A percentile compares a stretch with the other conserved stretches of the same genome.
phyloP scores from a whole-genome alignment of 2,797 vertebrate genomes.

The Pitangus sulphuratus region DNA sequence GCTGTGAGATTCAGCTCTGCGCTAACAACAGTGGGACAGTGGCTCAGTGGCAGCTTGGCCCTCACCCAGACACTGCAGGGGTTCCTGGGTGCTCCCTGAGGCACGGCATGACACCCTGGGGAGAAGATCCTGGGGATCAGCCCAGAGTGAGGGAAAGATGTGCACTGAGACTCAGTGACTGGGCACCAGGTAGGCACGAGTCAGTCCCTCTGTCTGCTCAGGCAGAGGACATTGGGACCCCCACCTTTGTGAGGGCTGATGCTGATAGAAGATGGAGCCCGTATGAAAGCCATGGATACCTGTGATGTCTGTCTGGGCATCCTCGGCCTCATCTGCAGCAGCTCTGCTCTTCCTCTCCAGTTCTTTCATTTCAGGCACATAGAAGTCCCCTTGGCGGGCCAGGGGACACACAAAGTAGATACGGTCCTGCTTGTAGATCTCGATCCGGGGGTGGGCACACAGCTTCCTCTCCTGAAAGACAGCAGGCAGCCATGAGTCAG shows the following conservation, averaged over 20 bases:
- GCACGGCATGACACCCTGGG: rapidly evolving
- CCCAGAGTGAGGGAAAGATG: neutral
- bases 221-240: neutral
- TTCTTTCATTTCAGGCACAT: slow-evolving; percentile 89
- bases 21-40: neutral
- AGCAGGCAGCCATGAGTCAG: neutral
- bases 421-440: slow-evolving; percentile 88
- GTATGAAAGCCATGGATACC: slow-evolving; percentile 64
- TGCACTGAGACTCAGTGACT: neutral
- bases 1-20: neutral
- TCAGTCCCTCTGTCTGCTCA: neutral
- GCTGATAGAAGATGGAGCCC: rapidly evolving
- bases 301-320: slow-evolving; percentile 84
- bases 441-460: slow-evolving; percentile 90
- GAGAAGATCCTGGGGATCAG: neutral
- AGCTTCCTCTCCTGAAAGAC: slow-evolving; percentile 87
- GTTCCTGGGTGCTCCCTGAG: rapidly evolving
- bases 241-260: neutral
- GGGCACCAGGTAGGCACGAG: neutral
- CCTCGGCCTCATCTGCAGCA: slow-evolving; percentile 74
- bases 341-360: slow-evolving; percentile 78
- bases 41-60: neutral
- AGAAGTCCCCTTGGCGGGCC: slow-evolving; percentile 91
- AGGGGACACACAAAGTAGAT: slow-evolving; percentile 91
- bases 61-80: rapidly evolving